phyloP scores from a whole-genome alignment of 2,888 invertebrate species.

The Clitarchus hookeri region DNA sequence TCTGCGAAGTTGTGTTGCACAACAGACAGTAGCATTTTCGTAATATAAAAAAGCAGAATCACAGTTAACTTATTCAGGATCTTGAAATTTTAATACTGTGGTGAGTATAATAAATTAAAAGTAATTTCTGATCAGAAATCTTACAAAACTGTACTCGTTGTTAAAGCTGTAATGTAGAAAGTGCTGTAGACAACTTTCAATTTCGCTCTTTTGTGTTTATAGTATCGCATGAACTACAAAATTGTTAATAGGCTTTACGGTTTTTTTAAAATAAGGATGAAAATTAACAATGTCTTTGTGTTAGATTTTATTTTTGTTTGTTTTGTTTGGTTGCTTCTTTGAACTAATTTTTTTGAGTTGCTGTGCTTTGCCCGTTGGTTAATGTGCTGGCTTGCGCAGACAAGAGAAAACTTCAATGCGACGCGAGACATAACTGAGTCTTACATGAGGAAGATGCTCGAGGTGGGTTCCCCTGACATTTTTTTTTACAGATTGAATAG shows the following conservation, averaged over 20 bases:
- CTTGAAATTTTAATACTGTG: too few relatives aligned
- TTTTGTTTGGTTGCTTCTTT: neutral
- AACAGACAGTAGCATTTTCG: too few relatives aligned
- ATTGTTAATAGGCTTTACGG: neutral
- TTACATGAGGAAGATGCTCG: slow-evolving; percentile 96
- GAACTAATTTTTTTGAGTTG: slow-evolving; percentile 15
- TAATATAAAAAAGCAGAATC: too few relatives aligned
- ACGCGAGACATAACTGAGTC: slow-evolving; percentile 89
- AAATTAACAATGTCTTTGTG: neutral
- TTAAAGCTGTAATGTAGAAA: neutral
- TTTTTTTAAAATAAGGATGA: neutral
- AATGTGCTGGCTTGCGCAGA: slow-evolving; percentile 60
- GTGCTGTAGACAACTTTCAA: neutral
- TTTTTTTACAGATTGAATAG: slow-evolving; percentile 26
- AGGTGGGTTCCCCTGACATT: slow-evolving; percentile 69
- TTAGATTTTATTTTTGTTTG: neutral
- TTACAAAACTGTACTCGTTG: too few relatives aligned
- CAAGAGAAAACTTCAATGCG: slow-evolving; percentile 89
- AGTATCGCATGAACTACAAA: neutral
- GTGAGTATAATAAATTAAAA: too few relatives aligned
- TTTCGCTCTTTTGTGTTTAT: neutral
- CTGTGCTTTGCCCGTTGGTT: neutral
- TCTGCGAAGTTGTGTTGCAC: too few relatives aligned
- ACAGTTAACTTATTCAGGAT: too few relatives aligned
- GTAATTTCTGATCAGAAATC: too few relatives aligned